phyloP scores from a whole-genome alignment of 2,797 vertebrate genomes.

The Anguilla marmorata region DNA sequence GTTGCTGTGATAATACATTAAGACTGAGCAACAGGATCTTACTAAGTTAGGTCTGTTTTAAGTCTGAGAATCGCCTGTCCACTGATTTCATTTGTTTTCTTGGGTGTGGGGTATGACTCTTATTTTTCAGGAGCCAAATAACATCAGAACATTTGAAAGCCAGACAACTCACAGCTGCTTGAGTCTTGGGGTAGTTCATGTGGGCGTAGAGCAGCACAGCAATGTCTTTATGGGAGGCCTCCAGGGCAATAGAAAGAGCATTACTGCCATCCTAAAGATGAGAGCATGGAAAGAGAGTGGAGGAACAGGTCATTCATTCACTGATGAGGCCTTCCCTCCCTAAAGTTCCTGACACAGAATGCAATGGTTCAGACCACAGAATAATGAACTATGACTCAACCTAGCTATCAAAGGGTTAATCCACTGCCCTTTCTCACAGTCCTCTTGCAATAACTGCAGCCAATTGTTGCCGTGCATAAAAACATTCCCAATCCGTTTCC shows the following conservation, averaged over 20 bases:
- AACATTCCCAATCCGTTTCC: slow-evolving; percentile 50
- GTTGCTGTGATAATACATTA: not conserved
- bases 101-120: not conserved
- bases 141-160: not conserved
- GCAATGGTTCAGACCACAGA: not conserved
- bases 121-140: not conserved
- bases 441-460: slow-evolving; percentile 32
- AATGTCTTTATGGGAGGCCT: slow-evolving; percentile 81
- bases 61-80: not conserved
- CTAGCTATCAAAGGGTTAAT: slow-evolving; percentile 11
- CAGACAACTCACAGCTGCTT: slow-evolving; percentile 56
- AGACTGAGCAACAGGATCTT: slow-evolving; percentile 22
- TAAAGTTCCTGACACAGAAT: slow-evolving; percentile 13
- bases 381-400: not conserved
- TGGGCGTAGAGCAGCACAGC: slow-evolving; percentile 80
- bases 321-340: not conserved
- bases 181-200: slow-evolving; percentile 76
- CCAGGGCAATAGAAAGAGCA: slow-evolving; percentile 78
- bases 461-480: slow-evolving; percentile 27
- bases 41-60: slow-evolving; percentile 36
- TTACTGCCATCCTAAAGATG: slow-evolving; percentile 76
- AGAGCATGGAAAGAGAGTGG: slow-evolving; percentile 2
- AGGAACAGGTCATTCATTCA: slow-evolving; percentile 28
- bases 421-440: slow-evolving; percentile 27
- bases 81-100: slow-evolving; percentile 48